Percentiles rank a stretch among this genome's conserved stretches.
Evolutionary conservation across 2,113 vertebrate species (phyloP).

Genomic region (Psammodynastes pulverulentus): DNA sequence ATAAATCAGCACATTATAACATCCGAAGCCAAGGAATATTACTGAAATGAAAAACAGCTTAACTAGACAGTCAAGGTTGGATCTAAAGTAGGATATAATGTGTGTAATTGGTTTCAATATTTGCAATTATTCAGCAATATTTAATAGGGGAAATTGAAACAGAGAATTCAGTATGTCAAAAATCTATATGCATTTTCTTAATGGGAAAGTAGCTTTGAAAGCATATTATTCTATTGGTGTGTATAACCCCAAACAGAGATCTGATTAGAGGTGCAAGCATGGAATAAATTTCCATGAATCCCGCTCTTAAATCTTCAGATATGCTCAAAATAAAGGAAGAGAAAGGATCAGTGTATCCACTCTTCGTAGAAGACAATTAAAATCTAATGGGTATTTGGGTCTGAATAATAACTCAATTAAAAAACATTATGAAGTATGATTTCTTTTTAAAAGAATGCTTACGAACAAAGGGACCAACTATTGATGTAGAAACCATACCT

Average conservation of each 20-base stretch:
- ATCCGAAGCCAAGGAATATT: background rate
- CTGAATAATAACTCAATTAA: background rate
- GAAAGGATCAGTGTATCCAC: background rate
- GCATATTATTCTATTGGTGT: background rate
- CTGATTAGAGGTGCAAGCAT: background rate
- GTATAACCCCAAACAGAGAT: background rate
- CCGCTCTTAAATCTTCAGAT: background rate
- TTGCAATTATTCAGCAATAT: background rate
- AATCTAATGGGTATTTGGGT: background rate
- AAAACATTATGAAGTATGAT: background rate
- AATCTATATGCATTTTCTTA: background rate
- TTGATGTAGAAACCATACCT: constrained; percentile 71
- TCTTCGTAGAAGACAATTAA: background rate
- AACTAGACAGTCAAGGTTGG: background rate
- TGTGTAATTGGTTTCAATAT: background rate
- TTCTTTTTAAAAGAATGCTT: background rate
- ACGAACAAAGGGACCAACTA: background rate
- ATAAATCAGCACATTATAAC: background rate
- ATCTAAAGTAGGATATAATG: background rate
- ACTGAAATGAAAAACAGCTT: background rate
- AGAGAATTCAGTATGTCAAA: background rate
- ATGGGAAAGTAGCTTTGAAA: background rate
- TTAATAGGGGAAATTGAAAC: background rate
- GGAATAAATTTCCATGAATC: background rate
- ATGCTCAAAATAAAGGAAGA: background rate